Base-by-base conservation (phyloP, 2,113 vertebrate species). In the Heteronetta atricapilla region DNA sequence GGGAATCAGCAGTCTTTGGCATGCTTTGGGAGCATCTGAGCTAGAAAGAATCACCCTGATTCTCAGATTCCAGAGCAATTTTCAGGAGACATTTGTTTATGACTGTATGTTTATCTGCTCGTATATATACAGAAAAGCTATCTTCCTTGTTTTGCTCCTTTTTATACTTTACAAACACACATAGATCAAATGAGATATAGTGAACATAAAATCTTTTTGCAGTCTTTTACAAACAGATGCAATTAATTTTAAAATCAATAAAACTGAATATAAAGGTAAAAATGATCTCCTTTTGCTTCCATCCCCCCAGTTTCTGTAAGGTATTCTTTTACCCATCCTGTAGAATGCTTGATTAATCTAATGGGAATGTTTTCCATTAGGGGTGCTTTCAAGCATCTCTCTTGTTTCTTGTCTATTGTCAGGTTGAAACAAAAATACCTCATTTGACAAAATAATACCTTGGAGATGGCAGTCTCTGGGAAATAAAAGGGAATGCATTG, bases 261-360 rank as follows among this genome's bases (percentile, higher is more conserved):
- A 78, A 88, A 36, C 22, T 29, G 62, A 82, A 64, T 53, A 29
- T 34, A 20, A 5, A 75, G n/a, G 50, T 92, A 52, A 70, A 95
- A 95, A 62, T 85, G 81, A 82, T 67, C 48, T 92, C 55, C 7
- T 44, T 82, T 82, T 76, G 31, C 76, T 93, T 84, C 70, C 17
- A 10, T 72, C 58, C 14, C 28, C 36, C 36, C n/a, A 20, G 36
- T 40, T 87, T 94, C 38, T 73, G 10, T 66, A 59, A 84, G 33
- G n/a, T 8, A 0, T 85, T 90, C 36, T 64, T 93, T 87, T 96
- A 77, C 63, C 84, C 53, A 22, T 82, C 25, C 48, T 66, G 63
- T 76, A 59, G 74, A 91, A 94, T 74, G 31, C 58, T 84, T 94
- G 81, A 94, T 94, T 95, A 92, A 87, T 80, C 92, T 93, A 79